Base-by-base conservation (phyloP, 2,113 vertebrate genomes). In the Spea bombifrons region DNA sequence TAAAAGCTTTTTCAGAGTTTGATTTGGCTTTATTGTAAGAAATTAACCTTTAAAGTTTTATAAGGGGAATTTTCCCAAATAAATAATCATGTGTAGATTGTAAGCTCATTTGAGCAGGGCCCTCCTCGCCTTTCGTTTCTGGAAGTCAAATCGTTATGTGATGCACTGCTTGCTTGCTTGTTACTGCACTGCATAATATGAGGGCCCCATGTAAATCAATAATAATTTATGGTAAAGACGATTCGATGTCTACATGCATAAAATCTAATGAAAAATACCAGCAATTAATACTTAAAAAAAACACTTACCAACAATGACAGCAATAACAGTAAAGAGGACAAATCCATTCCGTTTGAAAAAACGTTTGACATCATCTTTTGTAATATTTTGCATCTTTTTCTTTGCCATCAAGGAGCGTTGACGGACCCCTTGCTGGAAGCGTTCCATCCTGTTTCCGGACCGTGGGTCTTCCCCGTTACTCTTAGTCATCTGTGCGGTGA, bases 231-330 rank as follows among this genome's bases (percentile, higher is more conserved):
- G 30, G 30, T 30, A 30, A 30, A 30, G 30, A 30, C 30, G 30
- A 30, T 30, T 30, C 30, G 30, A 30, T 30, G 30, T 30, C 30
- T 30, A 30, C 30, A 30, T 30, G 30, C 64, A 7, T 30, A 52
- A 52, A 71, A 49, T 17, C 5, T 8, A 49, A 13, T 6, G 43
- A 55, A 7, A 44, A 8, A 7, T 8, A n/a, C 12, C 43, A 4
- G 3, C 10, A 64, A 17, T 3, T 30, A 30, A 30, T 30, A 30
- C 30, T 30, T 30, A 16, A 78, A 84, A 85, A 84, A 75, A 76
- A 76, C 83, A 92, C 97, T 95, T 83, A 98, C 97, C 97, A 63
- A 96, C 86, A 84, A 99, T 89, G 81, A 99, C 97, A 3, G 94
- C 97, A 5, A 88, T 82, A n/a, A 99, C 48, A 0, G 97, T 99